A percentile compares a stretch with the other conserved stretches of the same genome.
Evolutionary conservation across 2,888 invertebrate species (phyloP).

Genomic region (Lithosia quadra): DNA sequence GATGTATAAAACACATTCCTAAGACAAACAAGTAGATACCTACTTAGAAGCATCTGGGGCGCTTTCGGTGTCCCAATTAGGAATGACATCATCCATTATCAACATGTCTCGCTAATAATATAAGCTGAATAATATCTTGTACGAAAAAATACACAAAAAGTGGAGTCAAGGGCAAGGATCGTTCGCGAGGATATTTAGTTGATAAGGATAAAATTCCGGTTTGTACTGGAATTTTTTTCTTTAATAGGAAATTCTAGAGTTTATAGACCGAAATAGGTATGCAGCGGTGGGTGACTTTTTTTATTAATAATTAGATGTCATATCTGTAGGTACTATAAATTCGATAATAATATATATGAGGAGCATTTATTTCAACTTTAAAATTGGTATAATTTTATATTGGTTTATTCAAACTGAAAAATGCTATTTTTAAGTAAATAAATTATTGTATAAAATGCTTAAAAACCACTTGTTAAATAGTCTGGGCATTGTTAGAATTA

Average conservation of each 20-base stretch:
- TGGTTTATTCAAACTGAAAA: no score
- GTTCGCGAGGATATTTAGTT: conserved; percentile 31
- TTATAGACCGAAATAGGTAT: background rate
- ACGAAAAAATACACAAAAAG: conserved; percentile 34
- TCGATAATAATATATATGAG: no score
- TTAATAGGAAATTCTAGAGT: background rate
- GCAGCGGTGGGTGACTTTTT: background rate
- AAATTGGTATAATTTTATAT: no score
- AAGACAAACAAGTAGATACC: background rate
- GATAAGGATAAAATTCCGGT: conserved; percentile 27
- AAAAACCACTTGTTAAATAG: no score
- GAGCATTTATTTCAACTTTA: no score
- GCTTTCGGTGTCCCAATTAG: conserved; percentile 26
- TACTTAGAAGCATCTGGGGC: conserved; percentile 19
- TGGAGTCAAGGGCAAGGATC: conserved; percentile 42
- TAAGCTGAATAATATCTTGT: conserved; percentile 37
- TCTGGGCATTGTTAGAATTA: background rate
- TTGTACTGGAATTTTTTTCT: background rate
- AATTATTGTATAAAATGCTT: no score
- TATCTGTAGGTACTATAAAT: background rate
- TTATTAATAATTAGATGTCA: conserved; percentile 3
- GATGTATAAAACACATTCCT: background rate
- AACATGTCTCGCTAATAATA: conserved; percentile 40
- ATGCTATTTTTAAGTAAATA: no score
- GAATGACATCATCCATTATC: conserved; percentile 46